phyloP scores from a whole-genome alignment of 2,797 vertebrate genomes.

The Cryptoblepharus egeriae region DNA sequence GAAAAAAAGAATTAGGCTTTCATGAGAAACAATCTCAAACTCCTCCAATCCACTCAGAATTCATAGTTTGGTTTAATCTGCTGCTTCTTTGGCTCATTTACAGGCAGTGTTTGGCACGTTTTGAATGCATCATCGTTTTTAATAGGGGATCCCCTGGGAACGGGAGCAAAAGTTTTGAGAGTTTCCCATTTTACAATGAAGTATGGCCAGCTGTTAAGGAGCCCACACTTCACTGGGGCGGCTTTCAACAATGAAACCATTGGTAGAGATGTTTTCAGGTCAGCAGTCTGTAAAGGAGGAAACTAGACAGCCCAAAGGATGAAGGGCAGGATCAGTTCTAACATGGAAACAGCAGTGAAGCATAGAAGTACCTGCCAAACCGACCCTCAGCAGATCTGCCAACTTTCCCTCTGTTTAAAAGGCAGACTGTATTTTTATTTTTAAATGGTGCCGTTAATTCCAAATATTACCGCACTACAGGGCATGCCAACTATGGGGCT shows the following conservation, averaged over 20 bases:
- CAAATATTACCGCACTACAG: not conserved
- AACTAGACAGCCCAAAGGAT: conserved; percentile 39
- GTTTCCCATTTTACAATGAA: conserved; percentile 73
- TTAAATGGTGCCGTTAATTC: conserved; percentile 10
- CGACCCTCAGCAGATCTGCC: not conserved
- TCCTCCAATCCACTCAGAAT: conserved; percentile 75
- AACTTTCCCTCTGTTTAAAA: conserved; percentile 10
- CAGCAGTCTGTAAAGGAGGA: conserved; percentile 59
- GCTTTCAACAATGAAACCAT: conserved; percentile 40
- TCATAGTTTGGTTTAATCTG: conserved; percentile 81
- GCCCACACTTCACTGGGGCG: conserved; percentile 25
- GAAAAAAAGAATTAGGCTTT: conserved; percentile 63
- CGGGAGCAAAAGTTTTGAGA: conserved; percentile 76
- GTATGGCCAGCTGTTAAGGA: conserved; percentile 67
- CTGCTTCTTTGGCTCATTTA: conserved; percentile 76
- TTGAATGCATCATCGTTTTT: conserved; percentile 82
- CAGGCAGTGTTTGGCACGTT: conserved; percentile 78
- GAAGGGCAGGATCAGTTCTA: conserved; percentile 31
- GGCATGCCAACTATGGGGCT: not conserved
- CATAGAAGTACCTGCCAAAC: conserved; percentile 27
- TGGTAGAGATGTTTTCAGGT: conserved; percentile 61
- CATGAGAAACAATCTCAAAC: conserved; percentile 74
- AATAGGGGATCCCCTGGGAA: conserved; percentile 78
- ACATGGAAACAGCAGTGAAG: conserved; percentile 30
- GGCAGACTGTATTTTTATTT: not conserved